phyloP scores from a whole-genome alignment of 2,113 vertebrate genomes.

The Zapornia atra region DNA sequence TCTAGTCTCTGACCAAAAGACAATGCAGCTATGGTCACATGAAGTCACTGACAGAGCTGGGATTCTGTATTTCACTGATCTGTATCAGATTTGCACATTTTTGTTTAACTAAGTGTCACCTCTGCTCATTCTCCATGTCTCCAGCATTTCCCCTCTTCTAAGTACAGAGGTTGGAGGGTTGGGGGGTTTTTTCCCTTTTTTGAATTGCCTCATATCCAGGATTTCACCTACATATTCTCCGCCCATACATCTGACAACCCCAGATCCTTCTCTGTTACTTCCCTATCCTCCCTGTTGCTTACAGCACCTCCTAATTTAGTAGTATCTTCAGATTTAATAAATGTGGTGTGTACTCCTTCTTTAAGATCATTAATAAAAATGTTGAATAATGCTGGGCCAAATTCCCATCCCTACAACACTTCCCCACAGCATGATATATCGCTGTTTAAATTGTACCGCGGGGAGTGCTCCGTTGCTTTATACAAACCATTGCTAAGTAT shows the following conservation, averaged over 20 bases:
- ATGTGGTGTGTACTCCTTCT: not conserved
- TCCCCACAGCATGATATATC: not conserved
- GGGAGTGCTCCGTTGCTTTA: not conserved
- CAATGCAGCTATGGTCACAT: not conserved
- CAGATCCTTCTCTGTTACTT: not conserved
- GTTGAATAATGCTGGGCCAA: not conserved
- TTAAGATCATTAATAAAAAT: not conserved
- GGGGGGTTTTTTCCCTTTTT: not conserved
- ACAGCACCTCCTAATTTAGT: conserved; percentile 4
- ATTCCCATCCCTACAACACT: not conserved
- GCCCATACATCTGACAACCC: not conserved
- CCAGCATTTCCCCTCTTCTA: not conserved
- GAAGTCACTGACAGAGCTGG: not conserved
- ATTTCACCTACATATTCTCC: not conserved
- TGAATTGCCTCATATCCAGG: not conserved
- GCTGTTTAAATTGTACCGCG: not conserved
- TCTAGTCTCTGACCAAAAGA: not conserved
- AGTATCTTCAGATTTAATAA: not conserved
- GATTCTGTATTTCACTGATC: not conserved
- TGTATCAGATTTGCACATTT: not conserved
- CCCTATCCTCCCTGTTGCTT: not conserved
- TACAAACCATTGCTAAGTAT: not conserved
- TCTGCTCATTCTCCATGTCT: not conserved
- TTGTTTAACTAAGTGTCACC: not conserved
- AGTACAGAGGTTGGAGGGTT: not conserved